These are phyloP conservation scores for Struthio camelus DNA, from an alignment of 2,113 vertebrate genomes.

Conservation along the genomic window DNA sequence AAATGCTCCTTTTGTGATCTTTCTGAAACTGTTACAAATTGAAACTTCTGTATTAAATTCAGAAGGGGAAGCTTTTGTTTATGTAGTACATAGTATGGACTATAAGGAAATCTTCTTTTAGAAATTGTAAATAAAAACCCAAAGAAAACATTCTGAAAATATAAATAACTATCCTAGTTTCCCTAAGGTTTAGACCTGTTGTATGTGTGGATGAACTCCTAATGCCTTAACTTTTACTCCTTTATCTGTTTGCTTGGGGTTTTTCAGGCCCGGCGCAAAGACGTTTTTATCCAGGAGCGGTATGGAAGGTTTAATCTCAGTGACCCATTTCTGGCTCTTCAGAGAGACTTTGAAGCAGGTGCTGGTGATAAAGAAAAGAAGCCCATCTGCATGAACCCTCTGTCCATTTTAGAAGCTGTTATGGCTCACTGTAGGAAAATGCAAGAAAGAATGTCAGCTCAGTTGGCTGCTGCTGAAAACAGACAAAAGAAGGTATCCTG, in stretches of 20 bases:
- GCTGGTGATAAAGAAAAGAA: conserved; percentile 86
- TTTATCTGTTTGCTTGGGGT: background rate
- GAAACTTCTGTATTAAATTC: background rate
- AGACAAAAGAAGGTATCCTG: conserved; percentile 92
- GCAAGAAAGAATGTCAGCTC: conserved; percentile 95
- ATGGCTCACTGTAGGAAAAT: conserved; percentile 98
- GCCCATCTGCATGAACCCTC: conserved; percentile 89
- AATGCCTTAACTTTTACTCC: background rate
- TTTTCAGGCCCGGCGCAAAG: conserved; percentile 91
- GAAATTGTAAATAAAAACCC: background rate
- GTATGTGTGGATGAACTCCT: background rate
- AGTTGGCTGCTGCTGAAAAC: conserved; percentile 92
- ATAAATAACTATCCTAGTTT: background rate
- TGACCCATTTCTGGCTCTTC: conserved; percentile 96
- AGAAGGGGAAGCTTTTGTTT: background rate
- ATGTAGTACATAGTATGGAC: background rate
- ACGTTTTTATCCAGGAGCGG: conserved; percentile 95
- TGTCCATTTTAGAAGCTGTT: conserved; percentile 95
- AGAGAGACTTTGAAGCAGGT: conserved; percentile 92
- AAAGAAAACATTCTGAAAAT: background rate
- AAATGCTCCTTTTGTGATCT: background rate
- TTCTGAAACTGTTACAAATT: background rate
- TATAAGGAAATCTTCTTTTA: background rate
- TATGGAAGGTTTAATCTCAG: conserved; percentile 95
- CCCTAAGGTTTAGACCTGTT: background rate